A percentile compares a stretch with the other conserved stretches of the same genome.
These are phyloP conservation scores for Erithacus rubecula DNA, from an alignment of 2,797 vertebrate species.

Conservation along the genomic window DNA sequence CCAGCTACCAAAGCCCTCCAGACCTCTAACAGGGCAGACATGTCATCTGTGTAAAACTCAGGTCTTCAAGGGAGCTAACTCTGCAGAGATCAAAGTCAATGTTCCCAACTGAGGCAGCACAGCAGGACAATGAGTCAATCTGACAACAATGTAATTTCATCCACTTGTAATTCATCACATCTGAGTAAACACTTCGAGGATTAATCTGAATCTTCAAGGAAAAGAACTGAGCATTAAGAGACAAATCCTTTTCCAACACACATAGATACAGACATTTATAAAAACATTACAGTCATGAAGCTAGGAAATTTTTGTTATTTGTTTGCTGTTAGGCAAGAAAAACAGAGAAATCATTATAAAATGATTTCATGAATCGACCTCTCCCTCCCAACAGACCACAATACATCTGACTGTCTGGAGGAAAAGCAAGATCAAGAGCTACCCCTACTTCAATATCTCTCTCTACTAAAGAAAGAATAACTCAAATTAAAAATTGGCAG, in stretches of 20 bases:
- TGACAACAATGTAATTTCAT: not conserved
- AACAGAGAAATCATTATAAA: not conserved
- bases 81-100: not conserved
- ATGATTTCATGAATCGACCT: not conserved
- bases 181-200: conserved; percentile 30
- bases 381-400: not conserved
- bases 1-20: not conserved
- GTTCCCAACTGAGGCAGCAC: not conserved
- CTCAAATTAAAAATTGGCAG: not conserved
- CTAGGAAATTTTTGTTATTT: not conserved
- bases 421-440: not conserved
- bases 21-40: not conserved
- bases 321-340: not conserved
- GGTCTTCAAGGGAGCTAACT: not conserved
- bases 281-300: not conserved
- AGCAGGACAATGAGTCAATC: not conserved
- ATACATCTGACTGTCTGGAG: not conserved
- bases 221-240: not conserved
- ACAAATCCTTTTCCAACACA: not conserved
- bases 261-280: not conserved
- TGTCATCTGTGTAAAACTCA: not conserved
- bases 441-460: not conserved
- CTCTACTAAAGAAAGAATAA: not conserved
- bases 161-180: conserved; percentile 10
- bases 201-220: conserved; percentile 20